A percentile compares a stretch with the other conserved stretches of the same genome.
These are phyloP conservation scores for Drosophila parabipectinata DNA, from an alignment of 1,140 invertebrate genomes.

Conservation along the genomic window DNA sequence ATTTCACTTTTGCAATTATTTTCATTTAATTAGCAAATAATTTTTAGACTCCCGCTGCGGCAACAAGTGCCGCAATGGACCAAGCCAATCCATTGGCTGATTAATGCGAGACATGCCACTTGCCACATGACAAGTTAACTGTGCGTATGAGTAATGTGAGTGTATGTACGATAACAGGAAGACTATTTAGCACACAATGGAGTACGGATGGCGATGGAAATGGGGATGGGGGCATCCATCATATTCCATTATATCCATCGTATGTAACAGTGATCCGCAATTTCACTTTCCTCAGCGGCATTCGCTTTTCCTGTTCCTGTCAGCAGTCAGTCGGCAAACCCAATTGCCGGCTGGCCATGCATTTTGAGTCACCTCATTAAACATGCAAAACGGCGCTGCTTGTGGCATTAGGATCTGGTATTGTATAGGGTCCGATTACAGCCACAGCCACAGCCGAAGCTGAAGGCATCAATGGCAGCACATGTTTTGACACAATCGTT, in stretches of 20 bases:
- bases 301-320: slow-evolving; percentile 62
- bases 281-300: slow-evolving; percentile 60
- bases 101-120: slow-evolving; percentile 26
- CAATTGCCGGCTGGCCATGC: slow-evolving; percentile 59
- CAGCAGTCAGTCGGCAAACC: slow-evolving; percentile 16
- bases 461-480: slow-evolving; percentile 42
- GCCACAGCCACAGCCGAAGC: slow-evolving; percentile 25
- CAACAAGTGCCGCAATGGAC: not conserved
- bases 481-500: slow-evolving; percentile 58
- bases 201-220: not conserved
- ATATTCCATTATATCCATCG: slow-evolving; percentile 6
- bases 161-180: slow-evolving; percentile 58
- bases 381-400: slow-evolving; percentile 58
- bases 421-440: slow-evolving; percentile 32
- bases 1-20: slow-evolving; percentile 72
- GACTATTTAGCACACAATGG: slow-evolving; percentile 76
- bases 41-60: slow-evolving; percentile 31
- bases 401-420: not conserved
- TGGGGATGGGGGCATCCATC: slow-evolving; percentile 1
- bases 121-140: slow-evolving; percentile 57
- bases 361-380: slow-evolving; percentile 73
- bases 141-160: slow-evolving; percentile 76
- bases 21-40: slow-evolving; percentile 71
- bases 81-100: slow-evolving; percentile 16
- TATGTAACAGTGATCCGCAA: slow-evolving; percentile 67